These are phyloP conservation scores for Eupithecia subumbrata DNA, from an alignment of 2,888 invertebrate genomes.

Conservation along the genomic window DNA sequence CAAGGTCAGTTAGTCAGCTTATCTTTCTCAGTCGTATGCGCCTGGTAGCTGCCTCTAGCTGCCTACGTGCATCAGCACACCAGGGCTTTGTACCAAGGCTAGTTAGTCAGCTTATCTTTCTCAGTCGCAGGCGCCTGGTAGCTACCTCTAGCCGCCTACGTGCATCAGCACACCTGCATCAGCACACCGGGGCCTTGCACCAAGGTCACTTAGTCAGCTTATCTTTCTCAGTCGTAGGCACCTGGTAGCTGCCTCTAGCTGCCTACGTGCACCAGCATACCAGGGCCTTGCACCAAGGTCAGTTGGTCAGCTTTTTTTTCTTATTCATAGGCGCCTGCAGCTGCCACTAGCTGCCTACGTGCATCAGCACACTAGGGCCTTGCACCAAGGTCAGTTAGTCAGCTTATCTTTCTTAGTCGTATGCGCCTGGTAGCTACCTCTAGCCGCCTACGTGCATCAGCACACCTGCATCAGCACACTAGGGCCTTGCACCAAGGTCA, in stretches of 20 bases:
- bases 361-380: conserved; percentile 74
- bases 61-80: conserved; percentile 76
- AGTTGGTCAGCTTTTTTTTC: neutral
- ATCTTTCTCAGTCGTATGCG: conserved; percentile 49
- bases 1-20: conserved; percentile 55
- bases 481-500: no score
- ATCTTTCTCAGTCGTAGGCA: conserved; percentile 49
- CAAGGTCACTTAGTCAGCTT: conserved; percentile 55
- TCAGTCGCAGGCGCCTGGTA: conserved; percentile 62
- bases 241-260: conserved; percentile 58
- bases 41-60: conserved; percentile 58
- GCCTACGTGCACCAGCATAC: conserved; percentile 76
- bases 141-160: conserved; percentile 75
- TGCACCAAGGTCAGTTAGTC: conserved; percentile 65
- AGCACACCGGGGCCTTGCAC: conserved; percentile 74
- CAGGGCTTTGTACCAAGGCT: conserved; percentile 72
- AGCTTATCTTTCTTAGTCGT: conserved; percentile 29
- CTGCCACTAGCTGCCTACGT: conserved; percentile 77
- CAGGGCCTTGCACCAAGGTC: conserved; percentile 72
- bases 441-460: conserved; percentile 69
- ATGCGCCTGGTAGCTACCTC: conserved; percentile 65
- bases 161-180: conserved; percentile 78
- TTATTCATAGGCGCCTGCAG: conserved; percentile 64
- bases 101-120: neutral
- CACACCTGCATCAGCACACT: no score